These are phyloP conservation scores for Equus przewalskii DNA, from an alignment of 2,113 vertebrate species.

Conservation along the genomic window DNA sequence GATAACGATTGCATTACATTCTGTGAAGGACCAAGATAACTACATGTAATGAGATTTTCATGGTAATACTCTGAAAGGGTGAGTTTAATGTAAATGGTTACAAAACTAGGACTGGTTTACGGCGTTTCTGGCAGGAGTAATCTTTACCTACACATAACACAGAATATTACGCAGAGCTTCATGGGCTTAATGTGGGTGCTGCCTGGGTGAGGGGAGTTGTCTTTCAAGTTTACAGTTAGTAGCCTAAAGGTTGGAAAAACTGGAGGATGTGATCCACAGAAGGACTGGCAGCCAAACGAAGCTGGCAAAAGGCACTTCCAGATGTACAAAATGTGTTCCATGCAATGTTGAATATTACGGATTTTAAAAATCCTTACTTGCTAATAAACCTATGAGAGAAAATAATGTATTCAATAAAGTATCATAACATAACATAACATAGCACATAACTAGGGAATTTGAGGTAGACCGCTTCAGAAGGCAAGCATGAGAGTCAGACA, in stretches of 20 bases:
- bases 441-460: background rate
- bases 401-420: background rate
- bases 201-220: background rate
- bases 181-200: background rate
- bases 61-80: constrained; percentile 25
- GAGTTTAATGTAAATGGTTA: constrained; percentile 54
- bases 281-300: constrained; percentile 14
- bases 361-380: constrained; percentile 1
- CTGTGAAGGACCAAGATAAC: constrained; percentile 46
- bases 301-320: background rate
- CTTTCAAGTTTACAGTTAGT: constrained; percentile 36
- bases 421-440: background rate
- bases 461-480: background rate
- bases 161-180: background rate
- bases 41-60: constrained; percentile 65
- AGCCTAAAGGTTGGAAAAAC: background rate
- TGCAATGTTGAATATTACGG: background rate
- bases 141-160: constrained; percentile 8
- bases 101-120: constrained; percentile 28
- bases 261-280: background rate
- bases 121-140: constrained; percentile 43
- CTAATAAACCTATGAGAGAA: constrained; percentile 23
- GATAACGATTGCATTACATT: constrained; percentile 49
- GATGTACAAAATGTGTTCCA: background rate
- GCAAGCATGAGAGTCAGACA: background rate